Evolutionary conservation across 2,113 vertebrate species (phyloP), one percentile per base, ranked within the genome.

Genomic region (Galeopterus variegatus): DNA sequence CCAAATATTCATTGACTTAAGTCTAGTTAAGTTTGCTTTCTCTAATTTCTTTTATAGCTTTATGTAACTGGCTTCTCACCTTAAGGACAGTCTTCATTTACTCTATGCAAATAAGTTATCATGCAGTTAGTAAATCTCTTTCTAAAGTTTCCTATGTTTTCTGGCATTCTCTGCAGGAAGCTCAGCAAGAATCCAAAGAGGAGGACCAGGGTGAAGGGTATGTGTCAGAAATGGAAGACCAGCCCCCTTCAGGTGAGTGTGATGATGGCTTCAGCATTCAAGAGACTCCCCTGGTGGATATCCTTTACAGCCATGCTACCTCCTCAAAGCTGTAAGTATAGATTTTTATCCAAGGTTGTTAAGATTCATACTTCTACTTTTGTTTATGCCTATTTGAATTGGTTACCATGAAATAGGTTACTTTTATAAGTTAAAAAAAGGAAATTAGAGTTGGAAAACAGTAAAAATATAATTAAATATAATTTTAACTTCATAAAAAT

Each of bases 261-360:
- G 90, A 90, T 14, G 95, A 94, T 21, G 93, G 64, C 41, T 89
- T 65, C 88, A 87, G 84, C 93, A 65, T 28, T 76, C 96, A 95
- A 76, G 96, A 98, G 82, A 91, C 56, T 65, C 75, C 98, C 0
- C 15, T 91, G 62, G 90, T 96, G 95, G 98, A 97, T 76, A 84
- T 97, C 90, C 93, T 97, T 95, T 94, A 92, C 90, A 89, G 79
- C 73, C 85, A 4, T 60, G 90, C 97, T 79, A 70, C 94, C n/a
- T 94, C 97, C 82, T 86, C 8, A 0, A 95, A 97, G 48, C 83
- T 97, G 99, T 99, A 93, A 98, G 99, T 98, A 96, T 36, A 80
- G 48, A 1, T 52, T 73, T 65, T 6, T 92, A 77, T 86, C 9
- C 82, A 86, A 69, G 23, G 17, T 56, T 88, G 24, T 81, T 92